A percentile compares a stretch with the other conserved stretches of the same genome.
These are phyloP conservation scores for Brachycybe producta DNA, from an alignment of 2,888 invertebrate species.

Conservation along the genomic window DNA sequence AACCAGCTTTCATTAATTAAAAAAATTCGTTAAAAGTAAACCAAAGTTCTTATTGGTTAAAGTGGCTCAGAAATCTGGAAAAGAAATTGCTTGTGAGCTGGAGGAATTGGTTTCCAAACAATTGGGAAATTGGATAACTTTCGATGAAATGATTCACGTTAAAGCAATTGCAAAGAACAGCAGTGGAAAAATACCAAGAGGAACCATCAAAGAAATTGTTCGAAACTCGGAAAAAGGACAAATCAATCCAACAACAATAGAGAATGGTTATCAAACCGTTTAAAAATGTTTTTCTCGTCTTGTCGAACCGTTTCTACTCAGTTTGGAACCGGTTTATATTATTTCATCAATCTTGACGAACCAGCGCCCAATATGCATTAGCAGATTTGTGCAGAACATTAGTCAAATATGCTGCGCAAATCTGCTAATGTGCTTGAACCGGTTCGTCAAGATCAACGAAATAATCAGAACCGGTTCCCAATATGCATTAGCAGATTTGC, in stretches of 20 bases:
- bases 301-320: too few species aligned
- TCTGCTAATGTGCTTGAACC: too few species aligned
- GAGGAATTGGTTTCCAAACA: neutral
- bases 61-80: neutral
- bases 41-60: neutral
- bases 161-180: constrained; percentile 4
- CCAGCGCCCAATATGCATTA: neutral
- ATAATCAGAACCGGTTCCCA: too few species aligned
- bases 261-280: neutral
- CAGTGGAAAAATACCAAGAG: constrained; percentile 8
- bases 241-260: neutral
- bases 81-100: constrained; percentile 1
- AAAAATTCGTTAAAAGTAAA: neutral
- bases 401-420: too few species aligned
- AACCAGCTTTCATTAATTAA: neutral
- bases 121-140: constrained; percentile 7
- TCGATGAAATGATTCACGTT: neutral
- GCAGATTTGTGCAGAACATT: neutral
- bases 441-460: too few species aligned
- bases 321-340: too few species aligned
- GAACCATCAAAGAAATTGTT: constrained; percentile 1
- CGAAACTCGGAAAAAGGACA: neutral
- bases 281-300: too few species aligned
- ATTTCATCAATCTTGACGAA: too few species aligned
- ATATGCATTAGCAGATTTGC: too few species aligned